A percentile compares a stretch with the other conserved stretches of the same genome.
These are phyloP conservation scores for Cisticola juncidis DNA, from an alignment of 2,113 vertebrate species.

Conservation along the genomic window DNA sequence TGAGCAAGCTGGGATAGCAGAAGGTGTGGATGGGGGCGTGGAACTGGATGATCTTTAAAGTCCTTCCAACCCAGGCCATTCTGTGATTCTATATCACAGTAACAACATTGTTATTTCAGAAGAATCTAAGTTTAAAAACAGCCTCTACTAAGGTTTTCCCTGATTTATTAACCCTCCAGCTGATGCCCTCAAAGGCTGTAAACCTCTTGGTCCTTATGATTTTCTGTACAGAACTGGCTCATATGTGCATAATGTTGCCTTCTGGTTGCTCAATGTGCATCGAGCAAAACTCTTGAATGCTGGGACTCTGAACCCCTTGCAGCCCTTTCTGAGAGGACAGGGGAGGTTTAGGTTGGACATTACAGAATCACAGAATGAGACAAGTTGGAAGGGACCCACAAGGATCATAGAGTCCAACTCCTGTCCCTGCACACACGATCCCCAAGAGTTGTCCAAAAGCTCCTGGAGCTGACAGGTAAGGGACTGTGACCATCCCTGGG, in stretches of 20 bases:
- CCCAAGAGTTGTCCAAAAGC: background rate
- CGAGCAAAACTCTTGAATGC: background rate
- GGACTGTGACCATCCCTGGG: background rate
- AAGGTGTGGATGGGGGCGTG: background rate
- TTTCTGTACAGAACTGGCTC: background rate
- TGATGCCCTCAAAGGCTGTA: background rate
- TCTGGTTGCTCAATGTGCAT: background rate
- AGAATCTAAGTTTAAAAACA: background rate
- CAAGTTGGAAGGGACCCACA: background rate
- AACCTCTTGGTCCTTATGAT: background rate
- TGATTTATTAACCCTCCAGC: background rate
- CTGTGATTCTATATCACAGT: background rate
- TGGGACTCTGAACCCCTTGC: rapidly evolving
- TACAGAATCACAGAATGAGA: background rate
- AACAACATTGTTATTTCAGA: background rate
- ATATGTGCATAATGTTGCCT: background rate
- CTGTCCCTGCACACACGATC: background rate
- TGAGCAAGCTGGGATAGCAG: background rate
- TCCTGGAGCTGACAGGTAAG: background rate
- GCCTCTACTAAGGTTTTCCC: background rate
- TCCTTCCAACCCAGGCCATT: background rate
- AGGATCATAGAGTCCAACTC: background rate
- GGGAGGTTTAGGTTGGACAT: background rate
- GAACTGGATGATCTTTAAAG: background rate
- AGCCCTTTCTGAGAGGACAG: background rate